phyloP scores from a whole-genome alignment of 2,113 vertebrate genomes.

The Globicephala melas region DNA sequence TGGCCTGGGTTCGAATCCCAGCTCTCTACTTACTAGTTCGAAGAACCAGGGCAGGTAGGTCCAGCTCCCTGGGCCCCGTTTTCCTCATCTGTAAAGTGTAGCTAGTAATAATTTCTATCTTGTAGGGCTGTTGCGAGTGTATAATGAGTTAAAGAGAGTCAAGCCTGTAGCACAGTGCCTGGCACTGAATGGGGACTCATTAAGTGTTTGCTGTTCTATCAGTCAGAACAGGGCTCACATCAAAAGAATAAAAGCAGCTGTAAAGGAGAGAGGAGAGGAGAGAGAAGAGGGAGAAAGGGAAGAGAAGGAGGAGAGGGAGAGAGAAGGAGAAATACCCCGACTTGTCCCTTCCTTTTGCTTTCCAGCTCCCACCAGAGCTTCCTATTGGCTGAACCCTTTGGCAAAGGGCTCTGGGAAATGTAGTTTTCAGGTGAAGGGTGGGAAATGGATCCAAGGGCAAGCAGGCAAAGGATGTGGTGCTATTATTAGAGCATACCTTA shows the following conservation, averaged over 20 bases:
- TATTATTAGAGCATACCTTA: fast-evolving
- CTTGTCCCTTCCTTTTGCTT: not conserved
- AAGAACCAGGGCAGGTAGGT: not conserved
- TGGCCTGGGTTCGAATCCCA: not conserved
- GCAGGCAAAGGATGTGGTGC: not conserved
- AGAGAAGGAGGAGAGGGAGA: not conserved
- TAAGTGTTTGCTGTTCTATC: not conserved
- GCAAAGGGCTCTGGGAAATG: constrained; percentile 59
- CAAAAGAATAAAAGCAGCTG: not conserved
- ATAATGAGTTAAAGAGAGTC: not conserved
- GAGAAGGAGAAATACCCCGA: not conserved
- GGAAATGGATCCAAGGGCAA: not conserved
- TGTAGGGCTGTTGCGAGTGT: not conserved
- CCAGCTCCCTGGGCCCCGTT: not conserved
- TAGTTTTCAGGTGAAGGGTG: not conserved
- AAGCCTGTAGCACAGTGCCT: not conserved
- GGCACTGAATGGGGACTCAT: not conserved
- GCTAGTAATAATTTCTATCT: not conserved
- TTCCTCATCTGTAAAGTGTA: not conserved
- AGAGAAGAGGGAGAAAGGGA: not conserved
- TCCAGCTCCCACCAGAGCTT: not conserved
- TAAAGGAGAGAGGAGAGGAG: not conserved
- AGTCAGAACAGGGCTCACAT: not conserved
- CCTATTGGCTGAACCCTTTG: not conserved
- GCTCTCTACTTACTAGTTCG: not conserved